Evolutionary conservation across 1,140 invertebrate genomes (phyloP).

Genomic region (Panagrolaimus sp.): DNA sequence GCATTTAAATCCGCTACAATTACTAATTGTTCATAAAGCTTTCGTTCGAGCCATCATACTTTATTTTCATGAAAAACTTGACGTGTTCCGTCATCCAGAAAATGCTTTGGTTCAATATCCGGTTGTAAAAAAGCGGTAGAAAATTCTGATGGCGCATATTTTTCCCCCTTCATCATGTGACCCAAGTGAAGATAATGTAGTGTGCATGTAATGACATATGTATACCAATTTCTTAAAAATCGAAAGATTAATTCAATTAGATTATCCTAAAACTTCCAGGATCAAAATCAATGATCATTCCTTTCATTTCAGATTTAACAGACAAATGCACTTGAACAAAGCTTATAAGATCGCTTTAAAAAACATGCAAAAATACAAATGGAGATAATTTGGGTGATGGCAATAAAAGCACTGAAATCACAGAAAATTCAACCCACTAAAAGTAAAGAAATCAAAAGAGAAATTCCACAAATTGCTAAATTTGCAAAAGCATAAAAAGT

Average conservation of each 20-base stretch:
- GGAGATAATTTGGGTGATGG: too few species aligned
- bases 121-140: conserved; percentile 23
- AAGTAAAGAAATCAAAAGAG: too few species aligned
- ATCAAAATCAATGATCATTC: conserved; percentile 60
- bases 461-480: too few species aligned
- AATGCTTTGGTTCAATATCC: neutral
- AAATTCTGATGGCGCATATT: conserved; percentile 59
- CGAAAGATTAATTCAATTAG: conserved; percentile 7
- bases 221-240: conserved; percentile 67
- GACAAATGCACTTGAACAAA: conserved; percentile 66
- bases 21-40: conserved; percentile 52
- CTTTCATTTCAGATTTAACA: conserved; percentile 97
- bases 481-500: too few species aligned
- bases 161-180: conserved; percentile 71
- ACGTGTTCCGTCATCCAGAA: conserved; percentile 15
- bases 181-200: conserved; percentile 86
- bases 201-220: conserved; percentile 84
- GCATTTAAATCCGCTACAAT: conserved; percentile 49
- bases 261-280: conserved; percentile 17
- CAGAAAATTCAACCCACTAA: too few species aligned
- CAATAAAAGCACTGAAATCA: too few species aligned
- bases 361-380: too few species aligned
- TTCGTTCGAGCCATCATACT: conserved; percentile 40
- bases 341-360: conserved; percentile 48
- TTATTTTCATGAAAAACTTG: conserved; percentile 30